Percentiles rank a stretch among this genome's conserved stretches.
These are phyloP conservation scores for Eurystomus gularis DNA, from an alignment of 2,113 vertebrate genomes.

Conservation along the genomic window DNA sequence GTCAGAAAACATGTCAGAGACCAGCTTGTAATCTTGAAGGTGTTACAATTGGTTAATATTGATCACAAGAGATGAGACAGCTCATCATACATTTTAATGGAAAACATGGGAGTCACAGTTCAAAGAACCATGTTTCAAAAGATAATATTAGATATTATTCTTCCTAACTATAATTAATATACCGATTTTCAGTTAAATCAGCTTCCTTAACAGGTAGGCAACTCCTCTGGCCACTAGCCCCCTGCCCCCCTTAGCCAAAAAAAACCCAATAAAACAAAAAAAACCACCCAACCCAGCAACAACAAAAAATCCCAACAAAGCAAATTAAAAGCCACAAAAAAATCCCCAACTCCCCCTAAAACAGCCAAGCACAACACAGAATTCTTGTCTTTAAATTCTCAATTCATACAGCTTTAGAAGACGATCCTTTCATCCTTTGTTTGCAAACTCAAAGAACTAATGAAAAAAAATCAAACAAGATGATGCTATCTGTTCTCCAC, in stretches of 20 bases:
- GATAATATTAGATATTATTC: neutral
- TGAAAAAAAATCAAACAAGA: slow-evolving; percentile 65
- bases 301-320: neutral
- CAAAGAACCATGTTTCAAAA: neutral
- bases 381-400: neutral
- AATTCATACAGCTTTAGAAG: slow-evolving; percentile 15
- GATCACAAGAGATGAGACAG: neutral
- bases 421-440: slow-evolving; percentile 23
- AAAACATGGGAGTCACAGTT: neutral
- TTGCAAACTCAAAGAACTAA: slow-evolving; percentile 65
- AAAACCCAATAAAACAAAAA: neutral
- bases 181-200: neutral
- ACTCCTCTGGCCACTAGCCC: neutral
- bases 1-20: slow-evolving; percentile 34
- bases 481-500: slow-evolving; percentile 57
- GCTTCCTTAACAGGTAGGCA: neutral
- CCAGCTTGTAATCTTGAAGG: slow-evolving; percentile 7
- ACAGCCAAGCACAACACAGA: neutral
- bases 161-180: neutral
- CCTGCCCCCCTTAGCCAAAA: neutral
- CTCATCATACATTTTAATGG: neutral
- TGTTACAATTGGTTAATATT: neutral
- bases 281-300: neutral
- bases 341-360: neutral
- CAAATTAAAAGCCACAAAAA: neutral